phyloP scores from a whole-genome alignment of 2,113 vertebrate genomes.

The Cyphomyrus plagiostoma region DNA sequence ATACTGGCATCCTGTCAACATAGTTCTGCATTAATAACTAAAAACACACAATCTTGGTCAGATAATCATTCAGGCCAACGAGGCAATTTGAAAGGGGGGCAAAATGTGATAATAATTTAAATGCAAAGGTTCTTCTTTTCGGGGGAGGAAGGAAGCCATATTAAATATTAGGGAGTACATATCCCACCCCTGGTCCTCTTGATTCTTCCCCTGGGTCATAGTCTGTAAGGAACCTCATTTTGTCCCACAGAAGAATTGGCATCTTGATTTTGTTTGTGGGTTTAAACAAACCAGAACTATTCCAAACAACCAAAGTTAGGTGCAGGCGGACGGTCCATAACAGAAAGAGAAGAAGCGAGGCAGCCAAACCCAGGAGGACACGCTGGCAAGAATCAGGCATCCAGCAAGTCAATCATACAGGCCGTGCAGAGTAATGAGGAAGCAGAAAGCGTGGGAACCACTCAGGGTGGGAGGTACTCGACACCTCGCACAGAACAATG shows the following conservation, averaged over 20 bases:
- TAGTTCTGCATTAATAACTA: neutral
- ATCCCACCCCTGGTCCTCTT: no score
- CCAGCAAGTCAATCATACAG: neutral
- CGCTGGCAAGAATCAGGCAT: neutral
- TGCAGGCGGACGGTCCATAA: neutral
- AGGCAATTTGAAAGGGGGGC: neutral
- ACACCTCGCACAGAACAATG: neutral
- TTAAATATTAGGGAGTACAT: neutral
- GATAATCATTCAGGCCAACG: neutral
- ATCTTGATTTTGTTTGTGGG: conserved; percentile 61
- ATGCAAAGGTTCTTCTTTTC: neutral
- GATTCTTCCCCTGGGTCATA: neutral
- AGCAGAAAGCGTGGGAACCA: no score
- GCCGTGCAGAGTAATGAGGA: no score
- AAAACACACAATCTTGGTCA: neutral
- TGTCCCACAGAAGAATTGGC: conserved; percentile 11
- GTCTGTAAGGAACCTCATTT: neutral
- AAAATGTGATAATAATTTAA: neutral
- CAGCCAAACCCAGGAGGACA: neutral
- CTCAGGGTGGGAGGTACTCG: neutral
- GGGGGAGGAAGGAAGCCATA: neutral
- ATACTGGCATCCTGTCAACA: neutral
- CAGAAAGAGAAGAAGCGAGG: neutral
- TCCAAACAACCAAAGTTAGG: neutral
- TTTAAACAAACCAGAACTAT: neutral